Evolutionary conservation across 2,113 vertebrate species (phyloP), one percentile per base, ranked within the genome.

Genomic region (Zosterops pallidus): DNA sequence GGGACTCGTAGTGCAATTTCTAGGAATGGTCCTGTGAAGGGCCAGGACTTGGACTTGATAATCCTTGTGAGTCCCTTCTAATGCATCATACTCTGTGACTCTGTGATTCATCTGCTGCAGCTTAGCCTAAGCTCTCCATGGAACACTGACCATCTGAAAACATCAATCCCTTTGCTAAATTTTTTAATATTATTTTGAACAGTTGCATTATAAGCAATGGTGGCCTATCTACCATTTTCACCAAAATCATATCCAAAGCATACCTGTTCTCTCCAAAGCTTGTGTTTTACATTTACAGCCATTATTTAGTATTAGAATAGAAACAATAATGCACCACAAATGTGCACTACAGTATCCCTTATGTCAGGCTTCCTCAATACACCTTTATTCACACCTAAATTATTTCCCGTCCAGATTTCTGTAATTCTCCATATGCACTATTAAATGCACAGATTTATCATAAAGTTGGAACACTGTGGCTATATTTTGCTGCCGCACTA

Each of bases 371-470:
- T 75, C 41, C 52, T 47, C 47, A 13, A 9, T 44, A 24, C 4
- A 74, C 15, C 39, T 64, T 42, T 39, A 67, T 47, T 84, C 24
- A 33, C 8, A 72, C 9, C 44, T 83, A 44, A 78, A 76, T 81
- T 67, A 31, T 20, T 90, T 86, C 71, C 65, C 52, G 13, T 26
- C 33, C 71, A 65, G 29, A 76, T 8, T 52, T 55, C 25, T 67
- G 33, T 23, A 49, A 17, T 55, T 90, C 9, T 31, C 60, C 33
- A 19, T 9, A 37, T 17, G 44, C 12, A 0, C 0, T 26, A 60
- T 29, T 49, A 90, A 91, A 92, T 14, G n/a, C 23, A 71, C 12
- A 53, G 14, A 57, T 49, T 57, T 86, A 68, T 57, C 35, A 83
- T 20, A 21, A 64, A 83, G 13, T 26, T 47, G n/a, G 56, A 86